Evolutionary conservation across 92 coral and sea anemone species (phyloP).

Genomic region (Parazoanthus darwini): DNA sequence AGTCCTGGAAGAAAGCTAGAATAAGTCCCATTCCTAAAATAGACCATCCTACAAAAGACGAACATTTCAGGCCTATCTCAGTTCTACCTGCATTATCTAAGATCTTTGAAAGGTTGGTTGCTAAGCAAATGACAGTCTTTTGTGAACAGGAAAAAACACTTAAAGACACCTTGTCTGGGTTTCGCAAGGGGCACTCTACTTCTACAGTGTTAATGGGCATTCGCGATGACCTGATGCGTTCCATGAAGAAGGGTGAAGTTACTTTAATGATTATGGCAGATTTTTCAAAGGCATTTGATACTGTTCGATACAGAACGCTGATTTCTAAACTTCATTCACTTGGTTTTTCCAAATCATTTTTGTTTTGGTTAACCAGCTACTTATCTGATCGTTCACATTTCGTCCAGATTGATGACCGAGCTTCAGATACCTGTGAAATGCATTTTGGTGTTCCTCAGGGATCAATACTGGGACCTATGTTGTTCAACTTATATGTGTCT

Average conservation of each 20-base stretch:
- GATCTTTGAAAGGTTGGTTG: slow-evolving; percentile 14
- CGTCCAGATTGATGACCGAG: slow-evolving; percentile 48
- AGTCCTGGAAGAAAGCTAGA: slow-evolving; percentile 16
- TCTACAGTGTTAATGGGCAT: slow-evolving; percentile 44
- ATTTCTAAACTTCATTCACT: slow-evolving; percentile 44
- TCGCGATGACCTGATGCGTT: slow-evolving; percentile 40
- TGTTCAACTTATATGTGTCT: slow-evolving; percentile 47
- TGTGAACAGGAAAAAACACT: slow-evolving; percentile 14
- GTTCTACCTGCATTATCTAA: slow-evolving; percentile 22
- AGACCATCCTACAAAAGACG: slow-evolving; percentile 23
- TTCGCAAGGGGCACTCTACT: slow-evolving; percentile 50
- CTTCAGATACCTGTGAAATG: slow-evolving; percentile 30
- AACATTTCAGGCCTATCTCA: slow-evolving; percentile 17
- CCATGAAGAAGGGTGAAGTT: slow-evolving; percentile 44
- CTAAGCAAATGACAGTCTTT: slow-evolving; percentile 10
- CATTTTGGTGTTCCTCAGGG: slow-evolving; percentile 61
- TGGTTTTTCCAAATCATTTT: slow-evolving; percentile 51
- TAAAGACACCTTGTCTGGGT: slow-evolving; percentile 12
- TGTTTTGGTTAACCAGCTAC: slow-evolving; percentile 48
- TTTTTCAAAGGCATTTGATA: slow-evolving; percentile 58
- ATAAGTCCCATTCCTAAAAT: slow-evolving; percentile 31
- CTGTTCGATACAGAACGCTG: slow-evolving; percentile 41
- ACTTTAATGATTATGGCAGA: slow-evolving; percentile 48
- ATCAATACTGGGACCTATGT: slow-evolving; percentile 59
- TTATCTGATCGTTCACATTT: slow-evolving; percentile 46